Evolutionary conservation across 2,888 invertebrate species (phyloP).

Genomic region (Cetonia aurata): DNA sequence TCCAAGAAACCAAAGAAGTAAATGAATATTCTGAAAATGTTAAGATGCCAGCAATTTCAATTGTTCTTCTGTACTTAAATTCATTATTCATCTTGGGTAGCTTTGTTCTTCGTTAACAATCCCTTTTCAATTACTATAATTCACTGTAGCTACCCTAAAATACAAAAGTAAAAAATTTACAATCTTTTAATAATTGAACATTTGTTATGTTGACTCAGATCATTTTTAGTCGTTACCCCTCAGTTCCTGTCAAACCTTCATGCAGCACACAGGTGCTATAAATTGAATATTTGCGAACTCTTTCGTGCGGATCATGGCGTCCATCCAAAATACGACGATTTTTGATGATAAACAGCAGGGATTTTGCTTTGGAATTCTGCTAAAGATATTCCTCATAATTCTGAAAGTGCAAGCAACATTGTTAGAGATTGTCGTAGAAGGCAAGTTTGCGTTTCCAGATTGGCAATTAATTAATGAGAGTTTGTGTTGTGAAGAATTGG

Average conservation of each 20-base stretch:
- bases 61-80: slow-evolving; percentile 20
- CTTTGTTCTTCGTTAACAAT: neutral
- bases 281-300: too few species aligned
- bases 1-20: slow-evolving; percentile 30
- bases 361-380: too few species aligned
- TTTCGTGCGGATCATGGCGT: too few species aligned
- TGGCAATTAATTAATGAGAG: too few species aligned
- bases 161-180: slow-evolving; percentile 15
- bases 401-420: too few species aligned
- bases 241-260: slow-evolving; percentile 1
- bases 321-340: too few species aligned
- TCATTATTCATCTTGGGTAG: slow-evolving; percentile 11
- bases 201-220: neutral
- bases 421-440: too few species aligned
- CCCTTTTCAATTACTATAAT: slow-evolving; percentile 25
- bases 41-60: neutral
- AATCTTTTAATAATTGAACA: slow-evolving; percentile 19
- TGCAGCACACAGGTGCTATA: neutral
- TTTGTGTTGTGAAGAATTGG: too few species aligned
- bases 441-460: too few species aligned
- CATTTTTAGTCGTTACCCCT: neutral
- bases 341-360: too few species aligned
- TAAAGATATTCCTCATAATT: too few species aligned
- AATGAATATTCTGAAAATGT: slow-evolving; percentile 3
- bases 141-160: neutral